Evolutionary conservation across 2,888 invertebrate genomes (phyloP), one percentile per base, ranked within the genome.

Genomic region (Abrostola tripartita): DNA sequence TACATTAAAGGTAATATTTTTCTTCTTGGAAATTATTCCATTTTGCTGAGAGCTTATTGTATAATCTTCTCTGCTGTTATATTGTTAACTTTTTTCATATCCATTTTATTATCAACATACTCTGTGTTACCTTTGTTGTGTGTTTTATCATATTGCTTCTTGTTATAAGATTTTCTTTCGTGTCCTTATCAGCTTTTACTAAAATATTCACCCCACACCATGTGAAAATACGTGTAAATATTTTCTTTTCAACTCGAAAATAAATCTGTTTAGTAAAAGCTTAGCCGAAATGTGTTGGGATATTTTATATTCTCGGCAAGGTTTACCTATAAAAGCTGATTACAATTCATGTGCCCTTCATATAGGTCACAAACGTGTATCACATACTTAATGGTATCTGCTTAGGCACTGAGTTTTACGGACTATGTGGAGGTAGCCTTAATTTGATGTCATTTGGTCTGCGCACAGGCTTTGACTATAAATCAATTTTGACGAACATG

Each of bases 261-360:
- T 74, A 74, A 72, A 74, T 69, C 70, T 69, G 65, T 50, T 74
- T 61, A 60, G 49, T 61, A 69, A 64, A 69, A 77, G 50, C 61
- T 58, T 52, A 62, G 61, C 58, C 74, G 61, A 63, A 74, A 69
- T 64, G 66, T 69, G 70, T 66, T 52, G 52, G 36, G 59, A 57
- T 56, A 71, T 74, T 76, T 76, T 74, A 74, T 74, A 76, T 76
- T 77, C 76, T 12, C 41, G 47, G 51, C 52, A 65, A 65, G 62
- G 51, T 63, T 56, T 65, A 65, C 61, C 62, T 72, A 61, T 69
- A 69, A 74, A 72, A 61, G 65, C 74, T 74, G 78, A 77, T 76
- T 76, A 68, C 68, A 65, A 76, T 71, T 77, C 78, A 74, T 74
- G 55, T 44, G 64, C 67, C 55, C 51, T 65, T 63, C 74, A 65